Percentiles rank a stretch among this genome's conserved stretches.
Evolutionary conservation across 2,797 vertebrate species (phyloP).

Genomic region (Catamblyrhynchus diadema): DNA sequence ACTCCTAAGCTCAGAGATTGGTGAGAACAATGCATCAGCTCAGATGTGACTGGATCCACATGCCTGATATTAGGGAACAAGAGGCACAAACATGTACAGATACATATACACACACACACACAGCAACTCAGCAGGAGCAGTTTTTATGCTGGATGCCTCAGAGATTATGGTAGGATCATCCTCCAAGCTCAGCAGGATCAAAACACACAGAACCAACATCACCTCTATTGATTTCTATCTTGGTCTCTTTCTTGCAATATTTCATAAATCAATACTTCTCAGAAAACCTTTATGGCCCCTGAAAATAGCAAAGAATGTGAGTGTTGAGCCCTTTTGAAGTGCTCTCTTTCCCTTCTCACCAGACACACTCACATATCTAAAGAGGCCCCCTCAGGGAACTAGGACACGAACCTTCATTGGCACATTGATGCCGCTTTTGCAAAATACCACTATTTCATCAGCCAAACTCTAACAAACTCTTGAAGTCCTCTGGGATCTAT

Average conservation of each 20-base stretch:
- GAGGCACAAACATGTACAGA: background rate
- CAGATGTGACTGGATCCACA: background rate
- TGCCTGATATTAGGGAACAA: background rate
- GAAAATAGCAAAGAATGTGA: background rate
- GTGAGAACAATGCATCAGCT: background rate
- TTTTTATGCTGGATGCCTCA: slow-evolving; percentile 3
- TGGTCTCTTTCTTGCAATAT: slow-evolving; percentile 49
- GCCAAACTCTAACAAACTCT: background rate
- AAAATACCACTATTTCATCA: background rate
- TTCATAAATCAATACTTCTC: slow-evolving; percentile 40
- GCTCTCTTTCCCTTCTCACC: background rate
- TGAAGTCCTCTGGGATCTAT: background rate
- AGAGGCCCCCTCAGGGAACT: background rate
- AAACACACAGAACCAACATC: slow-evolving; percentile 53
- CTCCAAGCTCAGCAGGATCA: slow-evolving; percentile 51
- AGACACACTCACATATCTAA: background rate
- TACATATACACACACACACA: background rate
- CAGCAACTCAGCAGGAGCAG: background rate
- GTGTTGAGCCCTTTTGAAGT: background rate
- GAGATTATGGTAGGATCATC: slow-evolving; percentile 57
- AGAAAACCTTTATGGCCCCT: slow-evolving; percentile 9
- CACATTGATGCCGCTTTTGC: background rate
- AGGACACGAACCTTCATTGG: background rate
- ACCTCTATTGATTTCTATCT: slow-evolving; percentile 57
- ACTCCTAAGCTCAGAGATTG: background rate